Base-by-base conservation (phyloP, 35 echinoderm and acorn worm species). In the Apostichopus californicus region DNA sequence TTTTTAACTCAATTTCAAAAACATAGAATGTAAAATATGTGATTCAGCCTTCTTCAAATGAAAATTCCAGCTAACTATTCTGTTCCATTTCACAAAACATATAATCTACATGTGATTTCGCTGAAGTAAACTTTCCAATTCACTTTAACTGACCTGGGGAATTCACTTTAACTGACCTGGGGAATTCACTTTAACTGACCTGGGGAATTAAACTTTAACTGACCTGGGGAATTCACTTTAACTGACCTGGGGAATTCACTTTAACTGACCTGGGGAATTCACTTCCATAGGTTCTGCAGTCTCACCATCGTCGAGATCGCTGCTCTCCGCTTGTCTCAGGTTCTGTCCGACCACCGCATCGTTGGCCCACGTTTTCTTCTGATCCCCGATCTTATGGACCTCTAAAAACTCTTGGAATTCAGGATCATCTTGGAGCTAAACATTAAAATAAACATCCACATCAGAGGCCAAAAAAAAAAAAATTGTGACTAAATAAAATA, bases 391-490 rank as follows among this genome's bases (percentile, higher is more conserved):
- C 86, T 94, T 94, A 70, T 99, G 97, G 13, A 90, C 91, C 81
- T 94, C 97, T 46, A 96, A 23, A 64, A 99, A 99, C 55, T 99
- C 97, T 73, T 95, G 93, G 56, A 99, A 96, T 71, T 96, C 86
- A 92, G 95, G 91, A 70, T 99, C 97, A 89, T 94, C 91, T 79
- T 95, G 92, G 17, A 98, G 90, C 96, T 98, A 78, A 28, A 59
- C 28, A n/a, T 14, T 58, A 59, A 85, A 85, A 85, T 8, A 17
- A 60, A 60, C 58, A 60, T 60, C 58, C 1, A 60, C 28, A 34
- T 34, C 28, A 34, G 28, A 34, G 28, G 28, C 28, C 28, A 34
- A 34, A 1, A 1, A 34, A 34, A 34, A 1, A 34, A 34, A 34
- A 34, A n/a, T 34, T 34, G 28, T 34, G 28, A 34, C 28, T 34